These are phyloP conservation scores for Eumaeus atala DNA, from an alignment of 1,140 invertebrate genomes.

Conservation along the genomic window DNA sequence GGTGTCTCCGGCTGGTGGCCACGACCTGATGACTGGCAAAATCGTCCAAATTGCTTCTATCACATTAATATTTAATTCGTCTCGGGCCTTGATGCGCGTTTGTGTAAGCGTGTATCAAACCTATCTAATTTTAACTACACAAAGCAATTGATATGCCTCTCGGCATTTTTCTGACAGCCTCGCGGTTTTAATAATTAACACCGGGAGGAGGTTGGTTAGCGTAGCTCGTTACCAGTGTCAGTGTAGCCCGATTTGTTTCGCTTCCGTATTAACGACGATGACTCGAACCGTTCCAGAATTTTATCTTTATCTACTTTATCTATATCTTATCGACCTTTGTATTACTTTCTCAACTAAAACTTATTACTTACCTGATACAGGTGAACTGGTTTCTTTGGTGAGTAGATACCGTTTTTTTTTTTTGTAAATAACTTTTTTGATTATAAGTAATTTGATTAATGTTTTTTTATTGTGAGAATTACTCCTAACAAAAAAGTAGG, in stretches of 20 bases:
- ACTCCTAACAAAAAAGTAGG: too few relatives aligned
- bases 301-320: slow-evolving; percentile 21
- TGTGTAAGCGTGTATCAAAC: slow-evolving; percentile 31
- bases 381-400: too few relatives aligned
- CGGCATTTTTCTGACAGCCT: slow-evolving; percentile 50
- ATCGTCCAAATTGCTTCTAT: slow-evolving; percentile 57
- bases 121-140: slow-evolving; percentile 67
- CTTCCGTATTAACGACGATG: slow-evolving; percentile 27
- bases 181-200: slow-evolving; percentile 56
- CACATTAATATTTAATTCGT: slow-evolving; percentile 54
- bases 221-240: slow-evolving; percentile 54
- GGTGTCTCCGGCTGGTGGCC: slow-evolving; percentile 22
- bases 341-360: too few relatives aligned
- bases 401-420: too few relatives aligned
- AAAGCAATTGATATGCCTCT: slow-evolving; percentile 58
- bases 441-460: too few relatives aligned
- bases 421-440: too few relatives aligned
- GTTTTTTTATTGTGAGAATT: too few relatives aligned
- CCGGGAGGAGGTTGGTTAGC: slow-evolving; percentile 36
- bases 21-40: slow-evolving; percentile 53
- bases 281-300: slow-evolving; percentile 36
- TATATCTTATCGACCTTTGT: too few relatives aligned
- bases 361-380: too few relatives aligned
- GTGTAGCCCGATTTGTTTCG: slow-evolving; percentile 20
- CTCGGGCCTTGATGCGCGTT: slow-evolving; percentile 33